A percentile compares a stretch with the other conserved stretches of the same genome.
Evolutionary conservation across 2,113 vertebrate genomes (phyloP).

Genomic region (Setophaga petechia): DNA sequence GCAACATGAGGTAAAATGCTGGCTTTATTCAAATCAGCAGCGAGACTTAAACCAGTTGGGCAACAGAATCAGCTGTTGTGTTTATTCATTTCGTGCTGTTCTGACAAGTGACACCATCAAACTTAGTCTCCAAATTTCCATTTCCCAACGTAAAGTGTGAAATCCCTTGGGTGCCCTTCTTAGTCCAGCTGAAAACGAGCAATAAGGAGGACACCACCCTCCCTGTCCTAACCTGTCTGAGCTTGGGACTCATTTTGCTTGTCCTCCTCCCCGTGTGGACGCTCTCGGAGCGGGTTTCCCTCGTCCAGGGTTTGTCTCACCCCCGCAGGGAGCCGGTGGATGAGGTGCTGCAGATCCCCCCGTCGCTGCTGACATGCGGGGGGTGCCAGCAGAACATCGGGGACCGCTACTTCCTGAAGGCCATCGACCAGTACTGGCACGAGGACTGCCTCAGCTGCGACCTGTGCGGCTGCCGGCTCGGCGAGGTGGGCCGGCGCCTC

Average conservation of each 20-base stretch:
- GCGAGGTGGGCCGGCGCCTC: conserved; percentile 92
- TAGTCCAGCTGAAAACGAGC: neutral
- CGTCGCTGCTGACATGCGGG: conserved; percentile 92
- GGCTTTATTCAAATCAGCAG: neutral
- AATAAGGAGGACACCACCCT: neutral
- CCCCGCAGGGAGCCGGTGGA: conserved; percentile 91
- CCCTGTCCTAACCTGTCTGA: neutral
- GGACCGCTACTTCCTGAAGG: conserved; percentile 98
- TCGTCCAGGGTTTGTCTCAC: rapidly evolving
- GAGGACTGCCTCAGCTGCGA: conserved; percentile 99
- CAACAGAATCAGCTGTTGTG: neutral
- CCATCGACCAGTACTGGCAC: conserved; percentile 99
- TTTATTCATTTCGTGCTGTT: neutral
- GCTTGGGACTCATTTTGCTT: neutral
- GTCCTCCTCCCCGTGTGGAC: rapidly evolving
- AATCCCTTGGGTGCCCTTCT: neutral
- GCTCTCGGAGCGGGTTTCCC: rapidly evolving
- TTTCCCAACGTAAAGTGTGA: neutral
- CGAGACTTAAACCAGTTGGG: neutral
- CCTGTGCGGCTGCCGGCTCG: conserved; percentile 93
- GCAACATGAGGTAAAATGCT: neutral
- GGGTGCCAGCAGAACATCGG: conserved; percentile 98
- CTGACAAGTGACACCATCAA: neutral
- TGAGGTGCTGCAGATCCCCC: conserved; percentile 96
- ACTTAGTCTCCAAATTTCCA: neutral